Evolutionary conservation across 2,888 invertebrate genomes (phyloP).

Genomic region (Drosophila neotestacea): DNA sequence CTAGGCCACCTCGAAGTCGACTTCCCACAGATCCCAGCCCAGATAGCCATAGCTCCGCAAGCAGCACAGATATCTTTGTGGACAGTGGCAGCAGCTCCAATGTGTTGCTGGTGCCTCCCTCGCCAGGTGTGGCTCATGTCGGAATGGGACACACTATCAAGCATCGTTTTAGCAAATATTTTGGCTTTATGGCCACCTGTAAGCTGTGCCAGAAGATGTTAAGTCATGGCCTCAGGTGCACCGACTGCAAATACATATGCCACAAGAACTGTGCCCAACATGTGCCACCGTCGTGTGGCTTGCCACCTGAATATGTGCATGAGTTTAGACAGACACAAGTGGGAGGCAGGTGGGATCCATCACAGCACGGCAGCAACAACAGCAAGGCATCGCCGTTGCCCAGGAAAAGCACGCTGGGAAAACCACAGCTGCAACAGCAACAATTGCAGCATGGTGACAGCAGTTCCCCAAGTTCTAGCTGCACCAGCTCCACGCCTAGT

Average conservation of each 20-base stretch:
- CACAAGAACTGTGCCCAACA: constrained; percentile 93
- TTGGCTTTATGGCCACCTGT: constrained; percentile 95
- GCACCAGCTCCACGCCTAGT: constrained; percentile 98
- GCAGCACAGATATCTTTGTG: constrained; percentile 82
- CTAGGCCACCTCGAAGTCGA: constrained; percentile 78
- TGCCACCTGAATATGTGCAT: constrained; percentile 93
- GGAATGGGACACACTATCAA: constrained; percentile 95
- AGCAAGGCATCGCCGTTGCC: constrained; percentile 84
- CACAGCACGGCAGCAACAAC: constrained; percentile 69
- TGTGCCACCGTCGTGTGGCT: constrained; percentile 96
- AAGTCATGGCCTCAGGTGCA: constrained; percentile 93
- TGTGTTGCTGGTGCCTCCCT: constrained; percentile 86
- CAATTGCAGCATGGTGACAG: constrained; percentile 88
- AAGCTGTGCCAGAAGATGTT: constrained; percentile 96
- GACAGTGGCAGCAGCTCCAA: constrained; percentile 76
- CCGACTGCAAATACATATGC: constrained; percentile 95
- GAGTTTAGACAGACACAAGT: constrained; percentile 91
- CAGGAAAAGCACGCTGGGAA: constrained; percentile 73
- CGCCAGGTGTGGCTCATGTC: constrained; percentile 91
- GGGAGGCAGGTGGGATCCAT: constrained; percentile 49
- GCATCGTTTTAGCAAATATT: constrained; percentile 95
- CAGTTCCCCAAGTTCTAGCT: constrained; percentile 97
- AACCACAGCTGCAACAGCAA: constrained; percentile 67
- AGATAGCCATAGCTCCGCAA: constrained; percentile 83
- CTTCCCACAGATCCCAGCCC: constrained; percentile 85